phyloP scores from a whole-genome alignment of 2,797 vertebrate species.

The Selene dorsalis region DNA sequence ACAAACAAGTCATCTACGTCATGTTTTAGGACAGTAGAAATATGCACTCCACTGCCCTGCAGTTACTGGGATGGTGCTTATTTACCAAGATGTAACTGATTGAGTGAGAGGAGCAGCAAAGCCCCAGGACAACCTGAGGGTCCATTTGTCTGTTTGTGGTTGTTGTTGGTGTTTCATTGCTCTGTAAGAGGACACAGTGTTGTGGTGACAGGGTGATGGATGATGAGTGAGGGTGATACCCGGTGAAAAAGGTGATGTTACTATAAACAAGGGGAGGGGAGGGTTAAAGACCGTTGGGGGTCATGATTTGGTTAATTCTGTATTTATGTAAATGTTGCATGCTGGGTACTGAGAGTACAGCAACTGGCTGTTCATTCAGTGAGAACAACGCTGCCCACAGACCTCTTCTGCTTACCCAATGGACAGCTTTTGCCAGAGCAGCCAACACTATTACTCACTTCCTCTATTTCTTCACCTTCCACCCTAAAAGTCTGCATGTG shows the following conservation, averaged over 20 bases:
- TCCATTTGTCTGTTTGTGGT: too few relatives aligned
- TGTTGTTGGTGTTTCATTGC: too few relatives aligned
- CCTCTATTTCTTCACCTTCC: constrained; percentile 21
- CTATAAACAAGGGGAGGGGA: not conserved
- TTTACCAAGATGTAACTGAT: too few relatives aligned
- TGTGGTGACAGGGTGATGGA: not conserved
- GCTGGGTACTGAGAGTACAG: not conserved
- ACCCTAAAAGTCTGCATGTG: constrained; percentile 17
- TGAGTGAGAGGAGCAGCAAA: too few relatives aligned
- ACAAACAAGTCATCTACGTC: not conserved
- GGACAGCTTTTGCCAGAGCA: not conserved
- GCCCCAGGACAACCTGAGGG: too few relatives aligned
- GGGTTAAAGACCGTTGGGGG: not conserved
- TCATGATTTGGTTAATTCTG: not conserved
- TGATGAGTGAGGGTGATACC: not conserved
- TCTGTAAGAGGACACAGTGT: too few relatives aligned
- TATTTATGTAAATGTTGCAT: not conserved
- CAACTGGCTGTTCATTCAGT: not conserved
- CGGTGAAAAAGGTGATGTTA: not conserved
- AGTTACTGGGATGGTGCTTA: too few relatives aligned
- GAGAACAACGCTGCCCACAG: not conserved
- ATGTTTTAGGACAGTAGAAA: not conserved
- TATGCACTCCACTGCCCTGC: too few relatives aligned
- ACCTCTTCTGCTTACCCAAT: not conserved
- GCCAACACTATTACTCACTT: constrained; percentile 11